Percentiles rank a stretch among this genome's conserved stretches.
Conservation (phyloP, 2,797 vertebrate genomes). For the Tadarida brasiliensis region DNA sequence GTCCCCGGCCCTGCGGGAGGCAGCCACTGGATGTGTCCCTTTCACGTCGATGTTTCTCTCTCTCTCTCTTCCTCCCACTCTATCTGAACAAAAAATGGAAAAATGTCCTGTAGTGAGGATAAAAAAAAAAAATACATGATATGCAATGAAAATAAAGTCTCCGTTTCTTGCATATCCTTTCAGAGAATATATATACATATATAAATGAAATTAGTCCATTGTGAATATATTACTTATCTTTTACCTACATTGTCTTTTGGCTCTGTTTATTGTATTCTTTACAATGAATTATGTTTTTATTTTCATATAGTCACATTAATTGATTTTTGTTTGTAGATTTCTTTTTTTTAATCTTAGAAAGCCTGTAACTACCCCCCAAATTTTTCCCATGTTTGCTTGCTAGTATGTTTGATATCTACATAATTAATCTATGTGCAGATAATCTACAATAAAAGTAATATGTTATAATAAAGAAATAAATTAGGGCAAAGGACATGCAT, state of each 20-base stretch:
- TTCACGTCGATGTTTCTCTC: no score
- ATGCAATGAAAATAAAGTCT: background rate
- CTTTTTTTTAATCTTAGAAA: conserved; percentile 57
- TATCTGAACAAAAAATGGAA: no score
- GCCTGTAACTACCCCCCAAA: background rate
- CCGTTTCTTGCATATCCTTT: conserved; percentile 12
- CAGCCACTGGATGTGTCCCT: no score
- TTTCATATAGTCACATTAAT: conserved; percentile 6
- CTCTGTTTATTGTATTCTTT: conserved; percentile 37
- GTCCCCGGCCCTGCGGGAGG: no score
- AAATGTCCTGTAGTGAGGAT: no score
- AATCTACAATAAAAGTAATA: conserved; percentile 16
- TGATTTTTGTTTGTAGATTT: conserved; percentile 15
- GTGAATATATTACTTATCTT: conserved; percentile 21
- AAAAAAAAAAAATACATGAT: conserved; percentile 23
- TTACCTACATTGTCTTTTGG: background rate
- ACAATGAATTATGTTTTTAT: conserved; percentile 34
- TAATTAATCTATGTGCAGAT: background rate
- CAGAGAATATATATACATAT: background rate
- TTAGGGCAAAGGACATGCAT: background rate
- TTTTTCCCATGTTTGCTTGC: background rate
- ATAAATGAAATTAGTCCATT: background rate
- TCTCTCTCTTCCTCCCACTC: no score
- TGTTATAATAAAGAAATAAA: conserved; percentile 43
- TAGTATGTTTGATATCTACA: background rate